phyloP scores from a whole-genome alignment of 2,797 vertebrate species.

The Lepidocolaptes lacrymiger region DNA sequence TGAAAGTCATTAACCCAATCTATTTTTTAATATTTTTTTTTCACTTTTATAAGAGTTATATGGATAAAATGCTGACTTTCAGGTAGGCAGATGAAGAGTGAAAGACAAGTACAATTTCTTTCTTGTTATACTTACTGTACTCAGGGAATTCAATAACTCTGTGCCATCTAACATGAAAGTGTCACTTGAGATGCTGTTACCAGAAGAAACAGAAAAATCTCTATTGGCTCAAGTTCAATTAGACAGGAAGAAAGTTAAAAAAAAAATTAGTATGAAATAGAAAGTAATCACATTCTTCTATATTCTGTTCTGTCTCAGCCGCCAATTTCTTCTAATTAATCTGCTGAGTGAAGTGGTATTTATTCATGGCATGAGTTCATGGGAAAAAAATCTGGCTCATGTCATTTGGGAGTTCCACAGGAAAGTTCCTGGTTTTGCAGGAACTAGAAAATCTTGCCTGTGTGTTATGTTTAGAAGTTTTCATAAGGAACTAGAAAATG shows the following conservation, averaged over 20 bases:
- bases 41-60: background rate
- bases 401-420: background rate
- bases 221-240: background rate
- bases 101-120: background rate
- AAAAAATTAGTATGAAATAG: background rate
- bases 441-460: background rate
- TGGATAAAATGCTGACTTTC: background rate
- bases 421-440: background rate
- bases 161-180: background rate
- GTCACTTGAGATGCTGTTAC: background rate
- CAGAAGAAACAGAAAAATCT: background rate
- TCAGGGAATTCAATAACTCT: background rate
- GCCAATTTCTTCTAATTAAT: slow-evolving; percentile 25
- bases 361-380: background rate
- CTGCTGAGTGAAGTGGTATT: background rate
- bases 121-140: background rate
- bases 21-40: background rate
- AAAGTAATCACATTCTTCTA: slow-evolving; percentile 13
- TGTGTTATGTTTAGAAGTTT: background rate
- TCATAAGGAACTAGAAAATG: background rate
- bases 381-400: background rate
- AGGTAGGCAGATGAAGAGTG: background rate
- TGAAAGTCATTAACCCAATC: background rate
- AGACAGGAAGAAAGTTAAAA: slow-evolving; percentile 1
- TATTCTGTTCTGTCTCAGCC: background rate